These are phyloP conservation scores for Meta bourneti DNA, from an alignment of 2,888 invertebrate genomes.

Conservation along the genomic window DNA sequence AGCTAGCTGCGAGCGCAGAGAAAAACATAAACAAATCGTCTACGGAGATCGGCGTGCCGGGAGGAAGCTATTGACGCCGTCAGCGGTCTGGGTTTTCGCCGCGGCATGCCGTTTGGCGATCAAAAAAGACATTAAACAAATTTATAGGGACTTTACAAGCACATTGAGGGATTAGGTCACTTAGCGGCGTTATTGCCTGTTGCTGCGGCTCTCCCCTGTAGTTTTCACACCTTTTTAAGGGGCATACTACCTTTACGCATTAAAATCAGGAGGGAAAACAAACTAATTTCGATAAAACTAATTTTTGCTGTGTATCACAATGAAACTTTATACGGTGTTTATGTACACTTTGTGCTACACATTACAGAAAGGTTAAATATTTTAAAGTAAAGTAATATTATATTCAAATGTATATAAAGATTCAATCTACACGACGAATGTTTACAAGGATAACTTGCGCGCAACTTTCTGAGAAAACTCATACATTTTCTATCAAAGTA, in stretches of 20 bases:
- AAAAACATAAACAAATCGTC: constrained; percentile 70
- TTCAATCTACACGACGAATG: no score
- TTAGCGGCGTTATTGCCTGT: constrained; percentile 38
- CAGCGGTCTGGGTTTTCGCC: constrained; percentile 44
- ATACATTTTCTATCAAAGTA: no score
- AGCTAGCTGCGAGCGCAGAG: constrained; percentile 23
- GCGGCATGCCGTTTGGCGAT: constrained; percentile 48
- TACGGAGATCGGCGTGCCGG: constrained; percentile 14
- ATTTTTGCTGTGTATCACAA: no score
- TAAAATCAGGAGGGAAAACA: no score
- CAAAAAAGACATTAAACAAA: constrained; percentile 71
- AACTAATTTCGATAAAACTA: no score
- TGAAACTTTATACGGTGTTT: no score
- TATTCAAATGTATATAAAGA: no score
- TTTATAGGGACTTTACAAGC: constrained; percentile 52
- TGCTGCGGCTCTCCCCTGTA: constrained; percentile 7
- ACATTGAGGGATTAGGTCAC: constrained; percentile 44
- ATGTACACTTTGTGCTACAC: no score
- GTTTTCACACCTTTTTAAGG: not conserved
- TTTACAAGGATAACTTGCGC: no score
- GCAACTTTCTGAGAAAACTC: no score
- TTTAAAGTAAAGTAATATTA: no score
- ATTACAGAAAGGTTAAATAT: no score
- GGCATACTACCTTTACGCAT: not conserved
- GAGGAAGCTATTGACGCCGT: constrained; percentile 46